phyloP scores from a whole-genome alignment of 2,113 vertebrate species.

The Macquaria ambigua region DNA sequence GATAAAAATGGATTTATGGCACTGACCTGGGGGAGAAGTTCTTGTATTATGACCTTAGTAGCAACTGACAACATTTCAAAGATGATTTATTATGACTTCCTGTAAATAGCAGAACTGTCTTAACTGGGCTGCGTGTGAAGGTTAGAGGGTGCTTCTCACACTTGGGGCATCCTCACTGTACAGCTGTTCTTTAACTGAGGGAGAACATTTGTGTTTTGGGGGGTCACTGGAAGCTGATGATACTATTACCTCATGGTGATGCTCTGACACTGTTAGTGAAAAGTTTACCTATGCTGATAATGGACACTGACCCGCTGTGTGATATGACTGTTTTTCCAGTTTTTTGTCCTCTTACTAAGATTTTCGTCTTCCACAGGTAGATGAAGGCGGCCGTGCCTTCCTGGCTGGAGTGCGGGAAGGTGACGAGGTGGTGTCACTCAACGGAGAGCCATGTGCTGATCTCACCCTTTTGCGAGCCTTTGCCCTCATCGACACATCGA shows the following conservation, averaged over 20 bases:
- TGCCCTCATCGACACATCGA: conserved; percentile 87
- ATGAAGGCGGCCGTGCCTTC: conserved; percentile 87
- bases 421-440: conserved; percentile 94
- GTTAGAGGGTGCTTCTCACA: background rate
- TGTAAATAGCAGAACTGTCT: background rate
- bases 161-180: background rate
- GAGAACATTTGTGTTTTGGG: background rate
- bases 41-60: background rate
- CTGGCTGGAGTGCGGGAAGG: conserved; percentile 89
- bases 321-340: background rate
- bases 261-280: background rate
- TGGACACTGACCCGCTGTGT: background rate
- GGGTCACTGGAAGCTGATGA: background rate
- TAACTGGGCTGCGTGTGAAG: background rate
- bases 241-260: background rate
- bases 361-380: conserved; percentile 73
- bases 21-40: background rate
- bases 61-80: conserved; percentile 10
- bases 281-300: background rate
- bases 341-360: background rate
- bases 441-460: conserved; percentile 89
- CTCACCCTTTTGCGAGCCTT: conserved; percentile 89
- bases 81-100: conserved; percentile 11
- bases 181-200: background rate
- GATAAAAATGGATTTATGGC: conserved; percentile 2